These are phyloP conservation scores for Thalassoma bifasciatum DNA, from an alignment of 2,113 vertebrate species.

Conservation along the genomic window DNA sequence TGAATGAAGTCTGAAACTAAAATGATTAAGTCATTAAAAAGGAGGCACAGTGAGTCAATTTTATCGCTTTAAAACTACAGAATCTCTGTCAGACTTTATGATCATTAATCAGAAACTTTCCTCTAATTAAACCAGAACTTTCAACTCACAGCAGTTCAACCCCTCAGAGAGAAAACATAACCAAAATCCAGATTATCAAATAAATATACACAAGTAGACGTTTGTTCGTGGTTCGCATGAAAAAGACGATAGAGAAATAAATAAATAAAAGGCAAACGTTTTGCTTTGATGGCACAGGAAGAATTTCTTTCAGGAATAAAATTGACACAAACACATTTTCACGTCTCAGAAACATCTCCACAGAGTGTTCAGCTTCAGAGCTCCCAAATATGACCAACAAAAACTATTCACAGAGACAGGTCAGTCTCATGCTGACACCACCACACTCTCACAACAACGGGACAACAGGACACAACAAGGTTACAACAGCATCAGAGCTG, in stretches of 20 bases:
- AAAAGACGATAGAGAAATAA: slow-evolving; percentile 8
- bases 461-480: slow-evolving; percentile 76
- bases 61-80: too few relatives aligned
- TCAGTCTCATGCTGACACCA: slow-evolving; percentile 78
- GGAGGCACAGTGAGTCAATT: too few relatives aligned
- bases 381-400: slow-evolving; percentile 46
- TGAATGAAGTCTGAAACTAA: too few relatives aligned
- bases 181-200: slow-evolving; percentile 12
- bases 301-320: slow-evolving; percentile 7
- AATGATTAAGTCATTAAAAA: too few relatives aligned
- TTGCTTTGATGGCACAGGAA: slow-evolving; percentile 51
- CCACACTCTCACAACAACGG: slow-evolving; percentile 72
- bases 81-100: too few relatives aligned
- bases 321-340: slow-evolving; percentile 29
- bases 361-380: slow-evolving; percentile 14
- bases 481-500: slow-evolving; percentile 20
- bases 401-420: slow-evolving; percentile 65
- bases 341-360: slow-evolving; percentile 11
- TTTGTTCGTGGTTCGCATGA: slow-evolving; percentile 26
- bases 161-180: not conserved
- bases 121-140: too few relatives aligned
- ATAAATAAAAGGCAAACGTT: slow-evolving; percentile 15
- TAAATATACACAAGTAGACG: slow-evolving; percentile 15
- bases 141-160: too few relatives aligned
- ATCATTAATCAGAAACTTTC: too few relatives aligned